Evolutionary conservation across 2,797 vertebrate genomes (phyloP), one percentile per base, ranked within the genome.

Genomic region (Arvicola amphibius): DNA sequence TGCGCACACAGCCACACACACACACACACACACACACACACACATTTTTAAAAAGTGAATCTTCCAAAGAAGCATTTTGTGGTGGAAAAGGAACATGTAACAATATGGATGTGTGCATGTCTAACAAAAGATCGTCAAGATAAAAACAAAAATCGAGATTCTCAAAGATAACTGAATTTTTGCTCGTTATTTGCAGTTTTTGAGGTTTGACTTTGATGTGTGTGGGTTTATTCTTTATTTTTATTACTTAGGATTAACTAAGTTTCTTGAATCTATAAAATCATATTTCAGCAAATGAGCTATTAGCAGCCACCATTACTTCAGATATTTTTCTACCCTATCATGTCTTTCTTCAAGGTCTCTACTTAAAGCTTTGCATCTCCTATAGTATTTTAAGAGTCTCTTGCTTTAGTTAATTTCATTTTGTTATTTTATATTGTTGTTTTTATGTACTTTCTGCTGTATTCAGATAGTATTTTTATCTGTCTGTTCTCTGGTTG

Each of bases 171-270:
- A 90, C 10, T 53, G 74, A 67, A 5, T 9, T 91, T 91, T 93
- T 87, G 56, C 25, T 79, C 29, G 65, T 92, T 86, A 43, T 65
- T 61, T 94, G 87, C 27, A 40, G 23, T 76, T 92, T 94, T 94
- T 34, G 84, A 93, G 79, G 91, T 88, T 59, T 65, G 12, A 76
- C 2, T 96, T 67, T 80, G 48, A 34, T 71, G 25, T 88, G 9
- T 80, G 5, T 53, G 63, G 21, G 14, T 67, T 86, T 92, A 78
- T 1, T 85, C 91, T 37, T 79, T 90, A 27, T 7, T 93, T 61
- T 56, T 86, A 48, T 67, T 93, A 23, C 13, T 84, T 90, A 79
- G 46, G 21, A 17, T 73, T 92, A 83, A 74, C 25, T 48, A 29
- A 78, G 53, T 23, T 61, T 90, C 56, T 92, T 85, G 9, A 73